Evolutionary conservation across 2,113 vertebrate genomes (phyloP).

Genomic region (Albula goreensis): DNA sequence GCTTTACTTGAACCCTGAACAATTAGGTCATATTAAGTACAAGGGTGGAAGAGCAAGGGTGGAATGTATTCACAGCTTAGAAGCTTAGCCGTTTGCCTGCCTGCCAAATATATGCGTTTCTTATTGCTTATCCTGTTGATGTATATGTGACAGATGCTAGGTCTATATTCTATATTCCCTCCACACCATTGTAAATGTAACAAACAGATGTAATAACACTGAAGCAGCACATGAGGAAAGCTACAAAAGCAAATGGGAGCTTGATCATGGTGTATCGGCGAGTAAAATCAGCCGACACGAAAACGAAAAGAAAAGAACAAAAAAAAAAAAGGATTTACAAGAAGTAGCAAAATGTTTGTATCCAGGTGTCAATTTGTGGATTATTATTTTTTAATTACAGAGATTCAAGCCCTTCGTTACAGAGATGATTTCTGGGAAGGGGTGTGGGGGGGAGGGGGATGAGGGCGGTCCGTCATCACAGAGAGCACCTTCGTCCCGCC

Average conservation of each 20-base stretch:
- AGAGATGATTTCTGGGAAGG: neutral
- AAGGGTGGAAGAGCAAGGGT: too few species aligned
- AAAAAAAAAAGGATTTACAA: constrained; percentile 8
- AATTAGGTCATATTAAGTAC: too few species aligned
- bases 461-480: neutral
- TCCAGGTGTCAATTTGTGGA: neutral
- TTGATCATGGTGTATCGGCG: too few species aligned
- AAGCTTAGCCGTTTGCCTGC: too few species aligned
- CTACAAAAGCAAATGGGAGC: neutral
- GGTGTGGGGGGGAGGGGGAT: too few species aligned
- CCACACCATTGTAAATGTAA: too few species aligned
- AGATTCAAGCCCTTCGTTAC: neutral
- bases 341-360: neutral
- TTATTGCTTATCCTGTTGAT: too few species aligned
- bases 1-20: too few species aligned
- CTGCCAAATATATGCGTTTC: too few species aligned
- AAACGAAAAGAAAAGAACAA: neutral
- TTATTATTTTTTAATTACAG: neutral
- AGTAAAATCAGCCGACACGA: neutral
- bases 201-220: neutral
- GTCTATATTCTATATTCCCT: too few species aligned
- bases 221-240: neutral
- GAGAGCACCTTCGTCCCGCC: neutral
- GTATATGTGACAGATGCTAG: too few species aligned
- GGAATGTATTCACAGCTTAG: too few species aligned